These are phyloP conservation scores for Mus caroli DNA, from an alignment of 2,797 vertebrate species.

Conservation along the genomic window DNA sequence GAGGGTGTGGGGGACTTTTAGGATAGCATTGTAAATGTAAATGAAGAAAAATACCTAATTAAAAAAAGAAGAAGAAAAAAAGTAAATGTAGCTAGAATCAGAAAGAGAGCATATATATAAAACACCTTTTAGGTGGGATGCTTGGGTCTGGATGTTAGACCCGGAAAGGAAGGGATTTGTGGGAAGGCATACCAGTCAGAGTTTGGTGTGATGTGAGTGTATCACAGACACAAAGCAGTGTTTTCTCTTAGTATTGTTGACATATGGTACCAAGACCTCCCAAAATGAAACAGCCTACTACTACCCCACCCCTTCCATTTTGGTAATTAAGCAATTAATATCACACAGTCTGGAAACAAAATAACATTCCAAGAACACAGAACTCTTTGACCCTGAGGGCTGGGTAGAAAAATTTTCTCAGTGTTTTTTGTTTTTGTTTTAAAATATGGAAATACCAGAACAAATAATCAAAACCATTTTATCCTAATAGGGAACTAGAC, in stretches of 20 bases:
- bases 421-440: background rate
- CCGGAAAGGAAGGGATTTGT: slow-evolving; percentile 10
- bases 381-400: slow-evolving; percentile 56
- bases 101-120: background rate
- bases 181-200: background rate
- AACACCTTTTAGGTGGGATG: background rate
- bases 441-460: slow-evolving; percentile 51
- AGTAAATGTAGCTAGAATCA: background rate
- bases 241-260: slow-evolving; percentile 61
- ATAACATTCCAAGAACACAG: slow-evolving; percentile 57
- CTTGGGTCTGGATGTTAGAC: background rate
- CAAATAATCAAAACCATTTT: slow-evolving; percentile 68
- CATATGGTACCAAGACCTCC: slow-evolving; percentile 67
- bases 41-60: no score
- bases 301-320: slow-evolving; percentile 14
- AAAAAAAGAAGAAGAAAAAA: background rate
- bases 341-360: slow-evolving; percentile 64
- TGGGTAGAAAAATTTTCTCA: slow-evolving; percentile 55
- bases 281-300: slow-evolving; percentile 66
- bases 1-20: no score
- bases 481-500: slow-evolving; percentile 50
- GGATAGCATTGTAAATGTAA: no score
- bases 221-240: slow-evolving; percentile 36
- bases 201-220: background rate
- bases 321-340: slow-evolving; percentile 70